Conservation (phyloP, 2,888 invertebrate species). For the Tetanocera ferruginea region DNA sequence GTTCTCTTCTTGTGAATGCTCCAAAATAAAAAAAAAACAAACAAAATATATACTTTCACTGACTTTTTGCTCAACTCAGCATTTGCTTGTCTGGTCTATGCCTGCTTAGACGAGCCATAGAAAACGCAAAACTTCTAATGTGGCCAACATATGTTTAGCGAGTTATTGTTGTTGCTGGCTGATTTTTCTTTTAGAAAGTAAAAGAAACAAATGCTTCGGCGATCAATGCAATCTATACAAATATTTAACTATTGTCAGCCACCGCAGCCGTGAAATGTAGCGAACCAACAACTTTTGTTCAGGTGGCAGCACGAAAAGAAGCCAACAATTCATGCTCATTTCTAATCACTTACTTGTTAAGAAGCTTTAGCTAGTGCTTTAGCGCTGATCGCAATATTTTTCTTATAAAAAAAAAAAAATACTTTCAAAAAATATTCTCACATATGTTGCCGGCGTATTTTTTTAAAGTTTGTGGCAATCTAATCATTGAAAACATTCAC, state of each 20-base stretch:
- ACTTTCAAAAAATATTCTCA: constrained; percentile 10
- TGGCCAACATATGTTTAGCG: not conserved
- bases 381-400: not conserved
- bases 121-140: not conserved
- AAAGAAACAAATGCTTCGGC: not conserved
- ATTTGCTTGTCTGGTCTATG: not conserved
- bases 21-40: not conserved
- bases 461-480: not conserved
- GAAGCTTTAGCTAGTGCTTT: not conserved
- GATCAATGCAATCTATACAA: not conserved
- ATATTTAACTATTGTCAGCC: not conserved
- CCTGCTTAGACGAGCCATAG: no score
- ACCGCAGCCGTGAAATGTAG: not conserved
- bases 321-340: constrained; percentile 22
- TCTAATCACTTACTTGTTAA: constrained; percentile 21
- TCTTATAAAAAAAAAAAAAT: not conserved
- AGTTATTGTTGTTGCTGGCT: not conserved
- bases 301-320: constrained; percentile 16
- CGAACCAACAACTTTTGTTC: not conserved
- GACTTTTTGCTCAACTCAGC: not conserved
- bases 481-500: constrained; percentile 2
- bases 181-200: constrained; percentile 10
- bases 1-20: not conserved
- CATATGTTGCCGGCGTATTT: not conserved
- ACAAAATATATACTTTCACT: constrained; percentile 26